phyloP scores from a whole-genome alignment of 2,113 vertebrate species.

The Oxyruncus cristatus region DNA sequence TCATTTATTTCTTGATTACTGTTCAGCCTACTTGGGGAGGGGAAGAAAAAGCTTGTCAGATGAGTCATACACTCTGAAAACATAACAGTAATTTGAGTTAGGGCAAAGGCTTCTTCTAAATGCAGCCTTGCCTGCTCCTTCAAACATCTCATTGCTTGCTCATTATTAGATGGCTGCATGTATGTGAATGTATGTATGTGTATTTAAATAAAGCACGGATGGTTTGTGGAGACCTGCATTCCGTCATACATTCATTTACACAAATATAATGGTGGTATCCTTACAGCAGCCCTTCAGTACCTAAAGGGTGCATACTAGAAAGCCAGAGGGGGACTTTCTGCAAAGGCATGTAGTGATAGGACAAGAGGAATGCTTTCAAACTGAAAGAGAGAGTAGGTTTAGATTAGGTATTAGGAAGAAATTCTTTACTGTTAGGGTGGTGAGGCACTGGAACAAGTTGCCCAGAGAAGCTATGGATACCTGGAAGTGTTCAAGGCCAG shows the following conservation, averaged over 20 bases:
- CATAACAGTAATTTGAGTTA: not conserved
- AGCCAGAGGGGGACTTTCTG: not conserved
- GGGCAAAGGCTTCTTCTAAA: not conserved
- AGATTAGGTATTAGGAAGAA: not conserved
- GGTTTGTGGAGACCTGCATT: not conserved
- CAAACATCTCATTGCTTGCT: not conserved
- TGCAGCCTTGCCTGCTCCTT: not conserved
- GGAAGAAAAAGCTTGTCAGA: not conserved
- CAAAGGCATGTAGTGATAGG: not conserved
- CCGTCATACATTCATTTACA: not conserved
- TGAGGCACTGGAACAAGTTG: not conserved
- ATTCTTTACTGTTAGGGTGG: accelerated
- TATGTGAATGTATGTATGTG: not conserved
- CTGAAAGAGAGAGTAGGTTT: not conserved
- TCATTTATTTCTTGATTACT: not conserved
- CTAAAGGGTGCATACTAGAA: not conserved
- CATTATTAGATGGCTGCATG: not conserved
- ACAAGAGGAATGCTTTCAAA: not conserved
- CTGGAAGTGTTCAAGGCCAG: not conserved
- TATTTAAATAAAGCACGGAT: not conserved
- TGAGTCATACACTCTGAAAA: not conserved
- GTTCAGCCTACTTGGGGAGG: not conserved
- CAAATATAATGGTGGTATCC: not conserved
- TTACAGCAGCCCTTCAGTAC: not conserved
- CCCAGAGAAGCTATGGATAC: not conserved